A percentile compares a stretch with the other conserved stretches of the same genome.
phyloP scores from a whole-genome alignment of 2,797 vertebrate species.

The Antrozous pallidus region DNA sequence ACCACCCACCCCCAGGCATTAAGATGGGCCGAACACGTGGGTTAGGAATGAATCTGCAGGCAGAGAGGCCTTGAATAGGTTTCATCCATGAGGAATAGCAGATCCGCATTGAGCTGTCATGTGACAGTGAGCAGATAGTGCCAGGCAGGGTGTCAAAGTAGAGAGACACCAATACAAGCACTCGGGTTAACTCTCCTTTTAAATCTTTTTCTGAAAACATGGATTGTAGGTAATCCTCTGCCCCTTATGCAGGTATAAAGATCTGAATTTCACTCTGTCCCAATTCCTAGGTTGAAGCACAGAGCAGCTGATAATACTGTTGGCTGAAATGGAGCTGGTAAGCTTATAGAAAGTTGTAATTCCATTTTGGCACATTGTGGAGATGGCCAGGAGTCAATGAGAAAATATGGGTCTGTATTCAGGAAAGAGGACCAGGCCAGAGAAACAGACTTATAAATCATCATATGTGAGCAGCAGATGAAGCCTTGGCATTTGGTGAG shows the following conservation, averaged over 20 bases:
- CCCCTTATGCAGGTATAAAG: background rate
- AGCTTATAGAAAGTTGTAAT: background rate
- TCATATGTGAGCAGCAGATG: background rate
- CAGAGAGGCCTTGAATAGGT: background rate
- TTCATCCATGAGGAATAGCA: background rate
- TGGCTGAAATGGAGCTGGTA: background rate
- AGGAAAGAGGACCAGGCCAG: background rate
- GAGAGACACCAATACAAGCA: background rate
- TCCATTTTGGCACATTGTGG: background rate
- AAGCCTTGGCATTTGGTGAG: background rate
- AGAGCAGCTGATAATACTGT: background rate
- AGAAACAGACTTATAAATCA: background rate
- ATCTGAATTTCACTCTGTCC: background rate
- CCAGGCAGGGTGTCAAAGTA: background rate
- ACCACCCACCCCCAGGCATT: background rate
- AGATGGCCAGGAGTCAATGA: background rate
- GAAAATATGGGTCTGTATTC: background rate
- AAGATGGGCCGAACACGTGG: background rate
- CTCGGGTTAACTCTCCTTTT: background rate
- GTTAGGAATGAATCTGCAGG: background rate
- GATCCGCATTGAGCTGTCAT: background rate
- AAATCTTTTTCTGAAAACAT: background rate
- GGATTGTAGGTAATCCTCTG: background rate
- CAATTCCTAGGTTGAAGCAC: background rate
- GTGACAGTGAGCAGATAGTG: background rate